Base-by-base conservation (phyloP, 2,888 invertebrate genomes). In the Melieria omissa region DNA sequence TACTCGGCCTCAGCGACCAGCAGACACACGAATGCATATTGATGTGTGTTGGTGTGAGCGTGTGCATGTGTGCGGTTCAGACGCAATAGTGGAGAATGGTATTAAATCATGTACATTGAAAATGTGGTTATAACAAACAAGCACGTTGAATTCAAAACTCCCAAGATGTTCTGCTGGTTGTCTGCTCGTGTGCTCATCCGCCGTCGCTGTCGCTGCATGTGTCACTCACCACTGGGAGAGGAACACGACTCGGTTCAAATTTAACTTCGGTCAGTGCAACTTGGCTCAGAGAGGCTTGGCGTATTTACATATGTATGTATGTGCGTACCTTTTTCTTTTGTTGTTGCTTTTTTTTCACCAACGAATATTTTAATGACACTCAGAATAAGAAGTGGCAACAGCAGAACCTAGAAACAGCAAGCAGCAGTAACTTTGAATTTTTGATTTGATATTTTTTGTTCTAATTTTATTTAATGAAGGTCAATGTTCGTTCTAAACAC, bases 401-500 rank as follows among this genome's bases (percentile, higher is more conserved):
- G 6, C 16, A 41, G 41, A 14, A 64, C 14, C n/a, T 2, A 3
- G 29, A 29, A 29, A 29, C 29, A 29, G 29, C 29, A 29, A 29
- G 29, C 29, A 29, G 29, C 29, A 29, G 29, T 29, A 29, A 29
- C 29, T 29, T 29, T 29, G 55, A 55, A 42, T 29, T 12, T 54
- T 41, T 44, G 42, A 44, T 3, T 6, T 65, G 41, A n/a, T 65
- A 42, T 65, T n/a, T 5, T 16, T 55, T n/a, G 29, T 55, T 55
- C n/a, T n/a, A 10, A 57, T 54, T 70, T 64, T 29, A 9, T 79
- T 80, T 78, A 79, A 79, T 82, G 83, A 83, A 83, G 83, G 83
- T 83, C 83, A 83, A 83, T 82, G 83, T 77, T 83, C 84, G 84
- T 82, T 77, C 75, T 72, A 44, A 71, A 60, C 29, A 29, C 29